A percentile compares a stretch with the other conserved stretches of the same genome.
Evolutionary conservation across 1,140 invertebrate species (phyloP).

Genomic region (Hormaphis cornu): DNA sequence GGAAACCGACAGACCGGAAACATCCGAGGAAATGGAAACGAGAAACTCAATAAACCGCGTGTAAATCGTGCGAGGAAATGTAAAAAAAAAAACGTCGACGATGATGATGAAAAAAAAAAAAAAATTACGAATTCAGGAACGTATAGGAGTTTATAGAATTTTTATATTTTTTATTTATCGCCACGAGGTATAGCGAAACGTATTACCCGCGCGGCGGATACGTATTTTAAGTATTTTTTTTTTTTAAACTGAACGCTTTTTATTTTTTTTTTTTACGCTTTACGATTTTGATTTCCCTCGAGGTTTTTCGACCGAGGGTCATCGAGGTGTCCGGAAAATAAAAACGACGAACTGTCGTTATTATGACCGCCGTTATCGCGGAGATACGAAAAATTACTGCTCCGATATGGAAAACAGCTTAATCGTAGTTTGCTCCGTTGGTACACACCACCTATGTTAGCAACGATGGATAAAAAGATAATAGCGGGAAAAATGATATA

Average conservation of each 20-base stretch:
- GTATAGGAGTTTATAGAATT: neutral
- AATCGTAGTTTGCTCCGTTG: too few relatives aligned
- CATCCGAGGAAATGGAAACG: slow-evolving; percentile 22
- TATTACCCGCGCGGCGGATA: neutral
- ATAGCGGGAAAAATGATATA: too few relatives aligned
- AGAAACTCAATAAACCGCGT: slow-evolving; percentile 25
- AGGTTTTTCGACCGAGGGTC: neutral
- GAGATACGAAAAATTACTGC: neutral
- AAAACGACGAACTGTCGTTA: neutral
- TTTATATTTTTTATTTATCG: slow-evolving; percentile 5
- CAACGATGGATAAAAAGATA: too few relatives aligned
- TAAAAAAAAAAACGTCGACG: neutral
- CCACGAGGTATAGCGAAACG: neutral
- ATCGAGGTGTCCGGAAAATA: neutral
- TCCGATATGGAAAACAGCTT: slow-evolving; percentile 13
- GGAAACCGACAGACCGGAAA: slow-evolving; percentile 21
- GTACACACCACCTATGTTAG: too few relatives aligned
- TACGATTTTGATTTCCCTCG: slow-evolving; percentile 19
- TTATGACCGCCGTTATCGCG: neutral
- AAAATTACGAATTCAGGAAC: too few relatives aligned
- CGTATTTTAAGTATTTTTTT: slow-evolving; percentile 5
- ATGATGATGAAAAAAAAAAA: neutral
- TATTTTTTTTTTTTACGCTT: neutral
- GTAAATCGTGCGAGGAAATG: slow-evolving; percentile 1
- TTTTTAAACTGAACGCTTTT: neutral